A percentile compares a stretch with the other conserved stretches of the same genome.
These are phyloP conservation scores for Sympetrum striolatum DNA, from an alignment of 2,888 invertebrate genomes.

Conservation along the genomic window DNA sequence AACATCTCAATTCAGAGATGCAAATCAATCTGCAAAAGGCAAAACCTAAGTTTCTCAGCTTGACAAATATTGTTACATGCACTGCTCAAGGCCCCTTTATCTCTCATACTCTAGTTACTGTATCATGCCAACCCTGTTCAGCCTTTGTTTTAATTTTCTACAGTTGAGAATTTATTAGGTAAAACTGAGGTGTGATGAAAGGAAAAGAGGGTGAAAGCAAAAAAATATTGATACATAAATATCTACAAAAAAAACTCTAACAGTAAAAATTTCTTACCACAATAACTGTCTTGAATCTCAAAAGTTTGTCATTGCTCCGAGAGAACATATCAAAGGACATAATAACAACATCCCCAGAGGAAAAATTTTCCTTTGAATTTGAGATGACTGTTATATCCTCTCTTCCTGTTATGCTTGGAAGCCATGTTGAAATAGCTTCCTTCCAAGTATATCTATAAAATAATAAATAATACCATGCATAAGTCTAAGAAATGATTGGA, in stretches of 20 bases:
- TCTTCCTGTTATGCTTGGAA: conserved; percentile 76
- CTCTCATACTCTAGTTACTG: too few species aligned
- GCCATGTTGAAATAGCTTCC: conserved; percentile 74
- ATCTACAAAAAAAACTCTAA: neutral
- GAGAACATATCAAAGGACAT: conserved; percentile 88
- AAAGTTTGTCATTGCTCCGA: conserved; percentile 65
- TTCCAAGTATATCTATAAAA: conserved; percentile 79
- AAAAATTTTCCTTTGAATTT: conserved; percentile 71
- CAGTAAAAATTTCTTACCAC: conserved; percentile 65
- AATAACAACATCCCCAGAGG: conserved; percentile 77
- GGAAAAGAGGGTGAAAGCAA: too few species aligned
- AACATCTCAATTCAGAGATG: too few species aligned
- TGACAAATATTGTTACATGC: too few species aligned
- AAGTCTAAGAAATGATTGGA: neutral
- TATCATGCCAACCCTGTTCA: too few species aligned
- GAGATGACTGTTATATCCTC: conserved; percentile 71
- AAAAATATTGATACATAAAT: neutral
- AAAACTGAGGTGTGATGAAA: too few species aligned
- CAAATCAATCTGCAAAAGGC: too few species aligned
- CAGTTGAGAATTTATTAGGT: too few species aligned
- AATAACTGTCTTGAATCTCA: conserved; percentile 77
- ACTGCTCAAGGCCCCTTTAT: too few species aligned
- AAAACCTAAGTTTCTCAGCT: too few species aligned
- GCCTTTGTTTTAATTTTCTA: too few species aligned
- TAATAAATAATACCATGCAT: conserved; percentile 19